These are phyloP conservation scores for Microctenopoma lineatum DNA, from an alignment of 2,797 vertebrate species.

Conservation along the genomic window DNA sequence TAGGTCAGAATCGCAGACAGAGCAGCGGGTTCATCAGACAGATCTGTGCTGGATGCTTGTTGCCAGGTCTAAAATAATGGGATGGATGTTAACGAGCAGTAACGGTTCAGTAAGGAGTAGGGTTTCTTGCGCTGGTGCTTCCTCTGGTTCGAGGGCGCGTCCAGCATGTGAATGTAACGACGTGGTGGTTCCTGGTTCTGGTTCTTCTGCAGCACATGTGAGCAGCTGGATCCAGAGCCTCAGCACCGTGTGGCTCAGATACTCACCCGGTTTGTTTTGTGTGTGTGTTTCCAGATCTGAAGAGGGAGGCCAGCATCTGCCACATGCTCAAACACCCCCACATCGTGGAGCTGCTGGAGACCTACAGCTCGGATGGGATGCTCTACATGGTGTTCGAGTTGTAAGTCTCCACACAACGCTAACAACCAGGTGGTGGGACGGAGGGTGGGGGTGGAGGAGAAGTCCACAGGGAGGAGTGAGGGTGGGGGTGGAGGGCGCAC, in stretches of 20 bases:
- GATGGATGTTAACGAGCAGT: constrained; percentile 31
- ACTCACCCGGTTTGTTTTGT: neutral
- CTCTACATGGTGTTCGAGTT: constrained; percentile 99
- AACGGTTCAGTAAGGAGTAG: too few species aligned
- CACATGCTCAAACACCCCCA: constrained; percentile 99
- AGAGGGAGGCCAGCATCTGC: constrained; percentile 98
- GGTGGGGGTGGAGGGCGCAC: neutral
- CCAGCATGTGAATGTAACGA: too few species aligned
- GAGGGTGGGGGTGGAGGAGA: too few species aligned
- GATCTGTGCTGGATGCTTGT: constrained; percentile 11
- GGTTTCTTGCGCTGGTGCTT: too few species aligned
- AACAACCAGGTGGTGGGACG: too few species aligned
- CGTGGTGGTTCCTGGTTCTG: too few species aligned
- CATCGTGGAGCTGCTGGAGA: constrained; percentile 96
- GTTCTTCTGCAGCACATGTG: neutral
- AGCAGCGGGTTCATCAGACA: too few species aligned
- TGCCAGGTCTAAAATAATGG: constrained; percentile 30
- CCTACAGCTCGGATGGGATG: constrained; percentile 98
- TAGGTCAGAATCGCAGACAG: too few species aligned
- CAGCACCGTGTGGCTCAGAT: too few species aligned
- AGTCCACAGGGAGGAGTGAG: too few species aligned
- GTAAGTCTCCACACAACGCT: constrained; percentile 83
- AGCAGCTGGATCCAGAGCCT: too few species aligned
- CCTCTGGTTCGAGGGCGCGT: too few species aligned
- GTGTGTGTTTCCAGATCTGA: constrained; percentile 87